These are phyloP conservation scores for Parnassius mnemosyne DNA, from an alignment of 2,888 invertebrate genomes.

Conservation along the genomic window DNA sequence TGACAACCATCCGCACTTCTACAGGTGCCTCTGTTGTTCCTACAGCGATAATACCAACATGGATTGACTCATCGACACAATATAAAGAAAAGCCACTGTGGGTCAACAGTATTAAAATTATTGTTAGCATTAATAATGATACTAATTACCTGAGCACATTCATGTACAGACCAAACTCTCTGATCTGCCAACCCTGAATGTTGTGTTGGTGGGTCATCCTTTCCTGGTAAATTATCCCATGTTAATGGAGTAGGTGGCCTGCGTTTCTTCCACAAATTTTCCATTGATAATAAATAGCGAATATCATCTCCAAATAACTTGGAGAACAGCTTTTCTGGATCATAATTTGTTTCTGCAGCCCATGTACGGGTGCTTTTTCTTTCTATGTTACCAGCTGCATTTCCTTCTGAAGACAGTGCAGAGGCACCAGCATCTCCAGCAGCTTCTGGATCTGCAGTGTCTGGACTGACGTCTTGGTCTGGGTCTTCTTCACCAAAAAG, in stretches of 20 bases:
- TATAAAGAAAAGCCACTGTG: too few relatives aligned
- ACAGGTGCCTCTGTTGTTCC: too few relatives aligned
- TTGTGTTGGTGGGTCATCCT: slow-evolving; percentile 65
- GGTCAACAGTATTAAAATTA: background rate
- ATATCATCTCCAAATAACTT: slow-evolving; percentile 98
- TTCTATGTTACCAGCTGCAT: slow-evolving; percentile 74
- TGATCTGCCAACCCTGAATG: slow-evolving; percentile 85
- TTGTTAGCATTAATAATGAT: slow-evolving; percentile 31
- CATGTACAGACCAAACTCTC: slow-evolving; percentile 87
- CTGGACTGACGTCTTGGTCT: slow-evolving; percentile 98
- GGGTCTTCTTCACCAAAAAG: slow-evolving; percentile 98
- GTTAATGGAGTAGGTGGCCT: slow-evolving; percentile 90
- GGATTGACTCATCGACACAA: too few relatives aligned
- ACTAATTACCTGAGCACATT: slow-evolving; percentile 81
- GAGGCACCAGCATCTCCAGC: slow-evolving; percentile 84
- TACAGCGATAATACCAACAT: too few relatives aligned
- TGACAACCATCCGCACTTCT: too few relatives aligned
- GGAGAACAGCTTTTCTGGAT: slow-evolving; percentile 91
- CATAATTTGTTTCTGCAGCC: slow-evolving; percentile 92
- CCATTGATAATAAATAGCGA: slow-evolving; percentile 95
- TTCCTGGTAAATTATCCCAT: slow-evolving; percentile 84
- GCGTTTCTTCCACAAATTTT: slow-evolving; percentile 96
- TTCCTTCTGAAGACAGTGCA: slow-evolving; percentile 75
- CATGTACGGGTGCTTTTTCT: slow-evolving; percentile 90
- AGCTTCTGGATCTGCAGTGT: slow-evolving; percentile 96